phyloP scores from a whole-genome alignment of 2,888 invertebrate species.

The Clostera curtula region DNA sequence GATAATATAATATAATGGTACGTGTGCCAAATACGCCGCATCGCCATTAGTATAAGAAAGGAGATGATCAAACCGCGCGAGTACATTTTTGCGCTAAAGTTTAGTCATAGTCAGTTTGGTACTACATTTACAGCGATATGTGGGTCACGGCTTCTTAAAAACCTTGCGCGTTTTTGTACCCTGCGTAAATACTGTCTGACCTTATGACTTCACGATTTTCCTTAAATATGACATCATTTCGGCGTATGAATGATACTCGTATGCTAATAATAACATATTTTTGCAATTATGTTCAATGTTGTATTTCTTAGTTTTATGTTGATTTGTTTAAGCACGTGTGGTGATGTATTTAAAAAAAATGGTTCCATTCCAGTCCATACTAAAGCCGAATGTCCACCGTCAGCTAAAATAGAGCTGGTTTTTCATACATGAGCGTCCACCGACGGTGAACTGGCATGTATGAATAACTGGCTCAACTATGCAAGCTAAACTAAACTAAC shows the following conservation, averaged over 20 bases:
- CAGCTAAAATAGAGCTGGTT: too few relatives aligned
- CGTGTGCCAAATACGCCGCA: conserved; percentile 2
- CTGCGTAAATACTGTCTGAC: conserved; percentile 20
- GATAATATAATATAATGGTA: conserved; percentile 2
- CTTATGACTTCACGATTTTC: conserved; percentile 26
- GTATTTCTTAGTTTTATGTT: too few relatives aligned
- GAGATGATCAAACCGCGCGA: conserved; percentile 12
- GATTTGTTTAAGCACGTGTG: too few relatives aligned
- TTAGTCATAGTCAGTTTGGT: conserved; percentile 29
- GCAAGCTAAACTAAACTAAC: too few relatives aligned
- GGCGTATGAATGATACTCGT: neutral
- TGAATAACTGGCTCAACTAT: too few relatives aligned
- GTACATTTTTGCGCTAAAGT: conserved; percentile 17
- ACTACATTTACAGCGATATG: conserved; percentile 54
- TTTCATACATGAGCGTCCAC: too few relatives aligned
- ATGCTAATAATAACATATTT: too few relatives aligned
- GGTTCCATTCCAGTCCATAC: too few relatives aligned
- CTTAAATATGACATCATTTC: conserved; percentile 16
- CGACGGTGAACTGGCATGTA: too few relatives aligned
- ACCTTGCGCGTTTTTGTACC: conserved; percentile 39
- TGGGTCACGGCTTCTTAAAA: conserved; percentile 59
- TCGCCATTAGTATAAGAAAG: conserved; percentile 9
- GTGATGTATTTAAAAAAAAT: too few relatives aligned
- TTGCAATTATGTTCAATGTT: too few relatives aligned
- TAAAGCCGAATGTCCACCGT: too few relatives aligned